Conservation (phyloP, 2,888 invertebrate species). For the Drosophila nr. fundita region DNA sequence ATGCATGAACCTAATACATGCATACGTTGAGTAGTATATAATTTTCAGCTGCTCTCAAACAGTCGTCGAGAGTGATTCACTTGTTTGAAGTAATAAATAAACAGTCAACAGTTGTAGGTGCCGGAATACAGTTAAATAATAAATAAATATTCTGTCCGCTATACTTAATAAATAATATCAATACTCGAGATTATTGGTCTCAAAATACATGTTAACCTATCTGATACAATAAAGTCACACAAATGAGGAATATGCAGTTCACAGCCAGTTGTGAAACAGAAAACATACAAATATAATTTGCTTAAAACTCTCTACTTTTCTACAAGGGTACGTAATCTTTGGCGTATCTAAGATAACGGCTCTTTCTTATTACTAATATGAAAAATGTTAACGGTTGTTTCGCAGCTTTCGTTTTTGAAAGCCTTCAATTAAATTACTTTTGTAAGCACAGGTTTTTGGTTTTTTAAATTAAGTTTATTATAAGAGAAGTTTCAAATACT, state of each 20-base stretch:
- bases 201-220: background rate
- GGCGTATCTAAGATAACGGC: background rate
- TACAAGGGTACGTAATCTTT: background rate
- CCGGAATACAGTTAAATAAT: background rate
- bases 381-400: background rate
- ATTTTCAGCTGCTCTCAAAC: background rate
- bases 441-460: background rate
- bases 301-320: background rate
- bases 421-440: background rate
- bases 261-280: background rate
- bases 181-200: background rate
- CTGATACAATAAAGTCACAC: background rate
- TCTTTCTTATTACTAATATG: background rate
- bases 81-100: background rate
- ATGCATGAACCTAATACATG: background rate
- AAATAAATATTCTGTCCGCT: background rate
- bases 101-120: background rate
- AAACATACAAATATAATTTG: background rate
- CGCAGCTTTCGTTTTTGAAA: background rate
- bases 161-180: too few species aligned
- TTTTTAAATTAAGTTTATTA: background rate
- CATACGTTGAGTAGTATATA: background rate
- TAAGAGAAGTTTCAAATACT: background rate
- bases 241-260: background rate
- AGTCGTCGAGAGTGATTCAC: background rate